phyloP scores from a whole-genome alignment of 2,797 vertebrate genomes.

The Hyperoplus immaculatus region DNA sequence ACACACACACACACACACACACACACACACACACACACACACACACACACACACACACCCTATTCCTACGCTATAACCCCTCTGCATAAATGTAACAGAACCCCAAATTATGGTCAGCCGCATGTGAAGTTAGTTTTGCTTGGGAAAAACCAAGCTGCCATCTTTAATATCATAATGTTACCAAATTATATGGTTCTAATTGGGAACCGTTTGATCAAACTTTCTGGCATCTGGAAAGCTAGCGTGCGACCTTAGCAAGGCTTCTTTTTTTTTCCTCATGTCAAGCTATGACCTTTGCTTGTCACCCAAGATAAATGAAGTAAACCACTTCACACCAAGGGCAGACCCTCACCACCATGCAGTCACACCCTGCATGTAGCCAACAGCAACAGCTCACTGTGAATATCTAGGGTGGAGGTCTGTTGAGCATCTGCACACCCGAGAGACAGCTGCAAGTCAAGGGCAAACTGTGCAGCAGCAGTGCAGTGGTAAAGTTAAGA shows the following conservation, averaged over 20 bases:
- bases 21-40: slow-evolving; percentile 19
- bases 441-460: slow-evolving; percentile 47
- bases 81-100: slow-evolving; percentile 71
- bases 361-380: slow-evolving; percentile 77
- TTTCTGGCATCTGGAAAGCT: slow-evolving; percentile 79
- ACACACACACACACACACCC: slow-evolving; percentile 36
- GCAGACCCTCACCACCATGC: slow-evolving; percentile 50
- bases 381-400: slow-evolving; percentile 55
- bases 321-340: slow-evolving; percentile 72
- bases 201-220: slow-evolving; percentile 84
- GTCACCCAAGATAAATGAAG: slow-evolving; percentile 80
- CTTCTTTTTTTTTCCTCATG: slow-evolving; percentile 65
- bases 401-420: slow-evolving; percentile 60
- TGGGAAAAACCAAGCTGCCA: slow-evolving; percentile 85
- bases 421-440: slow-evolving; percentile 37
- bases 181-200: slow-evolving; percentile 87
- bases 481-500: not conserved
- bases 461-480: slow-evolving; percentile 9
- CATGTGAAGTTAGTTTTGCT: slow-evolving; percentile 86
- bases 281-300: slow-evolving; percentile 75
- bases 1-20: slow-evolving; percentile 24
- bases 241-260: slow-evolving; percentile 72
- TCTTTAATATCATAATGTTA: slow-evolving; percentile 87
- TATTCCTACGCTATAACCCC: slow-evolving; percentile 63
- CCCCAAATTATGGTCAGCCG: slow-evolving; percentile 87